Base-by-base conservation (phyloP, 2,797 vertebrate species). In the Forpus xanthops region DNA sequence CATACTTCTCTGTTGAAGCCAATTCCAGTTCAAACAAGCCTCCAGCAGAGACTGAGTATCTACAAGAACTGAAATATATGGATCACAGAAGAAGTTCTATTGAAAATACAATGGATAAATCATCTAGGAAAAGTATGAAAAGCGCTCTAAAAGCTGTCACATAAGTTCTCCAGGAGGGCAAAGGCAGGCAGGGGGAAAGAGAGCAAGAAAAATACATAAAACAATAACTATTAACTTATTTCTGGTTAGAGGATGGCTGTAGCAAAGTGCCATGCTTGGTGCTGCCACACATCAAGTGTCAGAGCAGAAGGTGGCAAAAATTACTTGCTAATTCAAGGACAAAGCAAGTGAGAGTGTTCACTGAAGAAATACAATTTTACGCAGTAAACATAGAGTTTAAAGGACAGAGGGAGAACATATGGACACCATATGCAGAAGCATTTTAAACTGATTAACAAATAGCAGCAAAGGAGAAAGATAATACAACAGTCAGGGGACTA, bases 371-470 rank as follows among this genome's bases (percentile, higher is more conserved):
- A 16, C 3, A 8, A 12, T 68, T 68, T 56, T 18, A 15, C 14
- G 24, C 58, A 83, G 12, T 28, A 64, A 92, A 20, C 13, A 1
- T 12, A 14, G 31, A 60, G 33, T 39, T 91, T 30, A 82, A 94
- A 95, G 73, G 91, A 67, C 90, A 89, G 64, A 50, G 56, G 55
- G 64, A 89, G 84, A 95, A 55, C 87, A 89, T 75, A 49, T 25
- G 81, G 77, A 77, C 76, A 74, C 76, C 91, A 86, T 18, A 86
- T 16, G 76, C 83, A 79, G 4, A 71, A 78, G 33, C 88, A 66
- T 89, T 94, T 89, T 76, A 71, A 95, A 85, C 64, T 79, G 86
- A 91, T 74, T 81, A 93, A 86, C 73, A 94, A 88, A 83, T 17
- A 76, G 91, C 80, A 79, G 89, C 41, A 56, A 81, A 89, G 33